Conservation (phyloP, 2,888 invertebrate species). For the Campoplex capitator region DNA sequence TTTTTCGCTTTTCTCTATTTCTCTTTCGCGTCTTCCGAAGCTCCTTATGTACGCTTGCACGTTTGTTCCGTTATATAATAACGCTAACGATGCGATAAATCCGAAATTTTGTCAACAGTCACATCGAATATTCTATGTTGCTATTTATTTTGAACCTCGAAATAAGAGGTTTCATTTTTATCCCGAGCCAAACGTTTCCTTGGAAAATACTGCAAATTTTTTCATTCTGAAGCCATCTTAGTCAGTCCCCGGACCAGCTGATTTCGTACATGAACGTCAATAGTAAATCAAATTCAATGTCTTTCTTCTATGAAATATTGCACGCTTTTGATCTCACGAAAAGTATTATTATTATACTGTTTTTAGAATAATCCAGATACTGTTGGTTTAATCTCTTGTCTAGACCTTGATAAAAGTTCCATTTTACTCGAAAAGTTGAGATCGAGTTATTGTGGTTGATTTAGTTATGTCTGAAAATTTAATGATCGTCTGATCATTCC, state of each 20-base stretch:
- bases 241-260: background rate
- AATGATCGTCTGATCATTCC: slow-evolving; percentile 41
- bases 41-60: background rate
- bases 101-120: slow-evolving; percentile 11
- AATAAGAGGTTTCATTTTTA: background rate
- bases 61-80: slow-evolving; percentile 9
- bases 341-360: background rate
- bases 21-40: slow-evolving; percentile 45
- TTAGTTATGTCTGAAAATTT: background rate
- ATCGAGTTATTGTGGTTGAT: background rate
- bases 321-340: too few relatives aligned
- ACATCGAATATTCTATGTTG: slow-evolving; percentile 1
- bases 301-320: background rate
- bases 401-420: background rate
- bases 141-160: background rate
- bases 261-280: background rate
- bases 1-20: slow-evolving; percentile 51
- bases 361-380: background rate
- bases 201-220: background rate
- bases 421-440: background rate
- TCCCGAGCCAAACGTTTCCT: background rate
- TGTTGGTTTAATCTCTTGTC: too few relatives aligned
- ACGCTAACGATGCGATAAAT: slow-evolving; percentile 22
- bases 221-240: background rate
- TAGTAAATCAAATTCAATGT: background rate